Evolutionary conservation across 2,113 vertebrate species (phyloP), one percentile per base, ranked within the genome.

Genomic region (Tautogolabrus adspersus): DNA sequence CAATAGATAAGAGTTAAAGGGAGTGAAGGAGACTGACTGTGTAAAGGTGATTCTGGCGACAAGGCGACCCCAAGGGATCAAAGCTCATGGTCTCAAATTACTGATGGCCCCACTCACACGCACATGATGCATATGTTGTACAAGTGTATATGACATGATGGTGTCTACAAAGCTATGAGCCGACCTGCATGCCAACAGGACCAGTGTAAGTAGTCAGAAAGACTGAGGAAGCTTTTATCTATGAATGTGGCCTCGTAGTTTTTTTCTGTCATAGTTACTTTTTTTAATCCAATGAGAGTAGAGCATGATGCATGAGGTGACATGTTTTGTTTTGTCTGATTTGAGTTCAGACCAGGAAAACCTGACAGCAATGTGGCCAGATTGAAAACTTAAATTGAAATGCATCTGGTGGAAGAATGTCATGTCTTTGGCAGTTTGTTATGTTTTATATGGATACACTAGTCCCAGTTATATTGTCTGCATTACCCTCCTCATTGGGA

Each of bases 1-100:
- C 18, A 4, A 34, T 9, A 52, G 34, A 40, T 1, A 18, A 34
- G 37, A 46, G 54, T n/a, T 58, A 2, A 19, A 34, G 49, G 44
- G 40, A 63, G 52, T 12, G 37, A n/a, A 37, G 26, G 18, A n/a
- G 47, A 18, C 46, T 51, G 60, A 19, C 44, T 62, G 26, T 40
- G 81, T 77, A 69, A 77, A 51, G 71, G 67, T 66, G 81, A 62
- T 86, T 83, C 73, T 78, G 77, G 77, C 21, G 47, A 87, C 83
- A 80, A 67, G 73, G 44, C 7, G 71, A 80, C 79, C 86, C 65
- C 16, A 6, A 60, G 72, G 80, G 81, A 85, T 88, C 83, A 89
- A 87, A 89, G 89, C 78, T 84, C 66, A 75, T 79, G 62, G 55
- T 84, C 67, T 91, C 75, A 68, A 23, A 68, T 92, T 87, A 89